phyloP scores from a whole-genome alignment of 2,113 vertebrate genomes.

The Oryctolagus cuniculus region mOryCun1.1 NC_091436.1:112516001-112516500 shows the following conservation, averaged over 20 bases:
- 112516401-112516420: neutral
- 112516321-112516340: conserved; percentile 46
- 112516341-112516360: neutral
- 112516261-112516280: conserved; percentile 51
- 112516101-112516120: neutral
- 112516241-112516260: conserved; percentile 21
- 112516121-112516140: conserved; percentile 13
- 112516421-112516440: neutral
- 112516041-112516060: neutral
- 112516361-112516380: neutral
- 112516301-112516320: conserved; percentile 35
- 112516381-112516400: conserved; percentile 41
- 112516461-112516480: neutral
- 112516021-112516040: neutral
- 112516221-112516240: neutral
- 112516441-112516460: neutral
- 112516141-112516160: neutral
- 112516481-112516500: conserved; percentile 5
- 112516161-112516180: neutral
- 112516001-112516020: neutral
- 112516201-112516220: neutral
- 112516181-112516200: neutral
- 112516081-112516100: neutral
- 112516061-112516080: neutral
- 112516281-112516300: conserved; percentile 52